Percentiles rank a stretch among this genome's conserved stretches.
Evolutionary conservation across 1,140 invertebrate genomes (phyloP).

Genomic region (Cydia splendana): DNA sequence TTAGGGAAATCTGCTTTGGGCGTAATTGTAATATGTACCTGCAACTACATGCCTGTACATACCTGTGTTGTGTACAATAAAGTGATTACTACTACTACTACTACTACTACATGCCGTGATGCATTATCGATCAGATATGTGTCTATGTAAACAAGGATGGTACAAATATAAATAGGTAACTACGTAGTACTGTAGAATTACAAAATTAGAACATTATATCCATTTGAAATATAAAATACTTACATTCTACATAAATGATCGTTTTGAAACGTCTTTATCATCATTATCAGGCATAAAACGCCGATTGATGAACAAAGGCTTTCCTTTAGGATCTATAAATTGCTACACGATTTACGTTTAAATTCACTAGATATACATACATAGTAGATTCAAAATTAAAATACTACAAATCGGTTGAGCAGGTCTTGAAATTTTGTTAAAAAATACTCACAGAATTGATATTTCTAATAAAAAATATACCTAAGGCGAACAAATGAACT

Average conservation of each 20-base stretch:
- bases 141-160: background rate
- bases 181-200: background rate
- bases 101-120: constrained; percentile 9
- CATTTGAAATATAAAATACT: too few species aligned
- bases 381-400: background rate
- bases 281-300: background rate
- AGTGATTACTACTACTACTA: too few species aligned
- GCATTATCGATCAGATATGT: background rate
- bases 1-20: constrained; percentile 42
- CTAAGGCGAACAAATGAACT: background rate
- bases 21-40: constrained; percentile 7
- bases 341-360: background rate
- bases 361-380: background rate
- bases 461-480: background rate
- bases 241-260: too few species aligned
- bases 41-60: background rate
- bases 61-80: too few species aligned
- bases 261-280: too few species aligned
- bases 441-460: background rate
- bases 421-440: too few species aligned
- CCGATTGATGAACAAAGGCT: background rate
- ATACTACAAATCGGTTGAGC: too few species aligned
- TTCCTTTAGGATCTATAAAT: background rate
- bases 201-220: background rate
- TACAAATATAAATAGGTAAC: background rate